These are phyloP conservation scores for Lasaia peninsularis DNA, from an alignment of 1,140 invertebrate species.

Conservation along the genomic window DNA sequence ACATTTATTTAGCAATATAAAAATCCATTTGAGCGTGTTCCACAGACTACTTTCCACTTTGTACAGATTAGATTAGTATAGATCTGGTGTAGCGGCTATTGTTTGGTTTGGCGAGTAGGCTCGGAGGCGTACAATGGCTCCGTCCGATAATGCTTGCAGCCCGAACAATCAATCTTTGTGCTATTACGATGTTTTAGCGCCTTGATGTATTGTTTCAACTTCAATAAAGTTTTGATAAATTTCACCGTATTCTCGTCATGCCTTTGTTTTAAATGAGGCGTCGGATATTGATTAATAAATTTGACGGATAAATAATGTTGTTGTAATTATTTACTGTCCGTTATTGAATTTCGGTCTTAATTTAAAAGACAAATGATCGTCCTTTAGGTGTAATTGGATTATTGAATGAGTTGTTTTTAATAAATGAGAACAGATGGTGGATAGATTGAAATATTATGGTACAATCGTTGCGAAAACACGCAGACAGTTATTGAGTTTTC, in stretches of 20 bases:
- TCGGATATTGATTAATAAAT: constrained; percentile 42
- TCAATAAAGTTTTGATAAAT: constrained; percentile 77
- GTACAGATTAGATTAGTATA: constrained; percentile 49
- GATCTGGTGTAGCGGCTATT: constrained; percentile 44
- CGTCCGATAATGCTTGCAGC: constrained; percentile 61
- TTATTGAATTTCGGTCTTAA: constrained; percentile 11
- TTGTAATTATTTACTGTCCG: constrained; percentile 37
- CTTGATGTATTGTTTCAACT: constrained; percentile 74
- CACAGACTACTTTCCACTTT: constrained; percentile 20
- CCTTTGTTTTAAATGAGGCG: constrained; percentile 64
- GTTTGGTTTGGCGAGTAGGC: constrained; percentile 45
- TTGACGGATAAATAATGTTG: constrained; percentile 66
- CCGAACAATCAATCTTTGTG: constrained; percentile 69
- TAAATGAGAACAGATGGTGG: neutral
- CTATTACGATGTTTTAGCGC: constrained; percentile 75
- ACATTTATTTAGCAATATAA: constrained; percentile 7
- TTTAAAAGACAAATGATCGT: constrained; percentile 12
- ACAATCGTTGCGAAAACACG: too few species aligned
- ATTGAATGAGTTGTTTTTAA: constrained; percentile 8
- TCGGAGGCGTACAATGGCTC: constrained; percentile 46
- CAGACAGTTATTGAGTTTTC: too few species aligned
- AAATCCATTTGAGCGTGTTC: constrained; percentile 20
- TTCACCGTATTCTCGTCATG: constrained; percentile 58
- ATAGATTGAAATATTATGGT: too few species aligned
- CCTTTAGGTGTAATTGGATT: constrained; percentile 5